Evolutionary conservation across 2,113 vertebrate genomes (phyloP), one percentile per base, ranked within the genome.

Genomic region (Gobio gobio): DNA sequence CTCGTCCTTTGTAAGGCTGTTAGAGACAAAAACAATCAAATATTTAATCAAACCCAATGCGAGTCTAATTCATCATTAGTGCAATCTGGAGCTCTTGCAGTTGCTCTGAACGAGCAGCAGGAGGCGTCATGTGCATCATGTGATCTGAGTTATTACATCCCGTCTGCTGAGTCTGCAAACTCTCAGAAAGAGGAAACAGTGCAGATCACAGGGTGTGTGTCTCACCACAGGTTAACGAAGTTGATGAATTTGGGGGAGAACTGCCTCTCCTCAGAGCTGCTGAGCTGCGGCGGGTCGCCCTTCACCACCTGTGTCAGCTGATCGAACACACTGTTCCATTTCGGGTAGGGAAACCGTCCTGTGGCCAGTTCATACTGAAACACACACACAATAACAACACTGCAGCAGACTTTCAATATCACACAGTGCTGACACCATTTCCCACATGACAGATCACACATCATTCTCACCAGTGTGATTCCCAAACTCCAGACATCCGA

Each of bases 241-340:
- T 97, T 97, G 95, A 98, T 99, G 94, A 99, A 99, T 85, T 96
- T 99, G 56, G 97, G 97, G 36, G 98, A 99, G 92, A 99, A 99
- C 86, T 98, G 97, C 70, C 98, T 94, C 86, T 99, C 98, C 87
- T 99, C 98, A 0, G 98, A 99, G 93, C 98, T 98, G 90, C 96
- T 97, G 93, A 99, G 95, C 88, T 99, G 98, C 0, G 97, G 98
- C 22, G 98, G 98, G 84, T 99, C 98, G 89, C 98, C 98, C 90
- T 99, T 97, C 91, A 99, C 98, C 85, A 99, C 98, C 90, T 99
- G 98, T 49, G 98, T 99, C 94, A 99, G 87, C 91, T 99, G 98
- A 94, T 99, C 98, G 86, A 99, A 99, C 86, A 99, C 98, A 86
- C 98, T 99, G 95, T 99, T 99, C 98, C 98, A 99, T 90, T 99